A percentile compares a stretch with the other conserved stretches of the same genome.
phyloP scores from a whole-genome alignment of 2,888 invertebrate species.

The Poecilobothrus nobilitatus region DNA sequence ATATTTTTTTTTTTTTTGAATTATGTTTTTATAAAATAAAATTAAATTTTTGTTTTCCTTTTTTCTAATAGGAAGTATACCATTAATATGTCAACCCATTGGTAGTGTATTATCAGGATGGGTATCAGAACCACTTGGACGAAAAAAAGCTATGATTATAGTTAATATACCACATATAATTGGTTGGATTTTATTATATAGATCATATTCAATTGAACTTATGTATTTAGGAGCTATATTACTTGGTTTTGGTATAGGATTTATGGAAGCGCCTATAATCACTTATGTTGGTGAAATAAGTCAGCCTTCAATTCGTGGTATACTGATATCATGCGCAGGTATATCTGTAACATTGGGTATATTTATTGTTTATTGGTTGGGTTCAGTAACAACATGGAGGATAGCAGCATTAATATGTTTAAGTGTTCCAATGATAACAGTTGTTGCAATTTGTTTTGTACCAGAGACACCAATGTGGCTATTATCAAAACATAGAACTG shows the following conservation, averaged over 20 bases:
- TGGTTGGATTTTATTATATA: conserved; percentile 51
- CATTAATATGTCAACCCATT: conserved; percentile 50
- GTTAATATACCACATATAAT: conserved; percentile 52
- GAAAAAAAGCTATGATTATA: conserved; percentile 49
- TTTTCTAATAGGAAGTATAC: conserved; percentile 46
- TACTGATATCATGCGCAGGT: conserved; percentile 46
- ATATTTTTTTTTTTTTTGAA: not conserved
- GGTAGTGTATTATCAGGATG: conserved; percentile 52
- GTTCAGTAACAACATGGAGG: conserved; percentile 49
- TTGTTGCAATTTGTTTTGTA: conserved; percentile 48
- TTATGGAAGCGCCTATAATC: conserved; percentile 54
- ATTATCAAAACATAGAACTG: conserved; percentile 49
- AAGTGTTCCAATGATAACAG: conserved; percentile 46
- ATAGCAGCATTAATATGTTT: conserved; percentile 48
- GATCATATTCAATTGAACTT: conserved; percentile 45
- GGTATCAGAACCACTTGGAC: conserved; percentile 48
- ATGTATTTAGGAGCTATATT: conserved; percentile 48
- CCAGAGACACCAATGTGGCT: conserved; percentile 55
- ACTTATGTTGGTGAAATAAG: conserved; percentile 55
- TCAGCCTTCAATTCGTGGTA: conserved; percentile 49
- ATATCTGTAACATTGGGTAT: conserved; percentile 45
- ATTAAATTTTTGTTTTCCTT: not conserved
- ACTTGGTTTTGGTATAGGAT: conserved; percentile 50
- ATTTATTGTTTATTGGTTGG: conserved; percentile 48
- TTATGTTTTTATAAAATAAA: conserved; percentile 13